Evolutionary conservation across 2,888 invertebrate species (phyloP), one percentile per base, ranked within the genome.

Genomic region (Chesias legatella): DNA sequence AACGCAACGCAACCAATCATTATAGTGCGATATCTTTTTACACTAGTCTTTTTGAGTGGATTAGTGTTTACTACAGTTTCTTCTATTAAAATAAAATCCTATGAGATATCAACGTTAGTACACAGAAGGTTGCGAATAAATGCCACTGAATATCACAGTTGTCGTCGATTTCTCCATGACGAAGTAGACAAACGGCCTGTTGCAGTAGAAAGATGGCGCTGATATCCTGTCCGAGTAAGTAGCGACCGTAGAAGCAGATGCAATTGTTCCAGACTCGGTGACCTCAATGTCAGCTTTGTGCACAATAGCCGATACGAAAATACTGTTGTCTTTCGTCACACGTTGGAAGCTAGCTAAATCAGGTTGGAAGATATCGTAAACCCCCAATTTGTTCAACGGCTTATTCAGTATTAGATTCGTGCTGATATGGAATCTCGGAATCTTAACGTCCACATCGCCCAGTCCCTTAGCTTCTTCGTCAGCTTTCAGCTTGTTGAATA

Each of bases 201-300:
- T 92, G 0, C 92, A 90, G 46, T 83, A 77, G 60, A 93, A 91
- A 51, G 84, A 88, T 0, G 92, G 91, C 3, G 92, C 88, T 0
- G 89, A 82, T 41, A 89, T 85, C 56, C 90, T 90, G 48, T 91
- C 89, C 0, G 81, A 65, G 51, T 90, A 81, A 33, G 67, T 72
- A 0, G 86, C 85, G 3, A 77, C 67, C 0, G 92, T 89, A 0
- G 89, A 88, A 0, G 92, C 93, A 0, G 91, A 88, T 0, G 94
- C 94, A 11, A 92, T 89, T 0, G 94, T 94, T 3, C 94, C 94
- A 43, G 92, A 89, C 70, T 94, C 94, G 13, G 92, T 91, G 0
- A 94, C 94, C 64, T 93, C 92, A 48, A 94, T 92, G 57, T 91
- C 91, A 3, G 94, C 92, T 57, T 92, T 92, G 64, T 94, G 94